Percentiles rank a stretch among this genome's conserved stretches.
Evolutionary conservation across 2,888 invertebrate species (phyloP).

Genomic region (Andrena bucephala): DNA sequence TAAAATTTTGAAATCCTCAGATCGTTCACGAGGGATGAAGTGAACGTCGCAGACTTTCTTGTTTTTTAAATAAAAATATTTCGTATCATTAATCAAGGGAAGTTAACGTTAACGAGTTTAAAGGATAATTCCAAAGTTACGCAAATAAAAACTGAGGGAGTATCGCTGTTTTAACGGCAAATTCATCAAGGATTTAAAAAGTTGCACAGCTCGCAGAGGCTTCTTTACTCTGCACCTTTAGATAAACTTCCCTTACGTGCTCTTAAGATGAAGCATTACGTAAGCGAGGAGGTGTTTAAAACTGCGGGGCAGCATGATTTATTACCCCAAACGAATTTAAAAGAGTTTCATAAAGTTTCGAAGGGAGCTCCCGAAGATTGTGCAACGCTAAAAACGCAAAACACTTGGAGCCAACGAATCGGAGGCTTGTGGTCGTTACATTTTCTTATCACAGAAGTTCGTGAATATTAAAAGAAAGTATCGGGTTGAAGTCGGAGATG

Average conservation of each 20-base stretch:
- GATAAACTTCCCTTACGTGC: neutral
- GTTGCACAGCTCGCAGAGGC: neutral
- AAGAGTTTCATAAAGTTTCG: too few species aligned
- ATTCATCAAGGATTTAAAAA: constrained; percentile 4
- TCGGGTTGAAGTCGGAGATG: neutral
- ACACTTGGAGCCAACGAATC: neutral
- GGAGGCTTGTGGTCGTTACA: neutral
- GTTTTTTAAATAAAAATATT: too few species aligned
- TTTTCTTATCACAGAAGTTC: neutral
- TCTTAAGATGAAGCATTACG: neutral
- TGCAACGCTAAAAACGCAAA: neutral
- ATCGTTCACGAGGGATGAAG: too few species aligned
- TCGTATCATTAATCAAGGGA: too few species aligned
- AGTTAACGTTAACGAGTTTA: neutral
- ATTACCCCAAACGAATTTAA: too few species aligned
- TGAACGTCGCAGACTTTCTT: too few species aligned
- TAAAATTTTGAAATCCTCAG: too few species aligned
- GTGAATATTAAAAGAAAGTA: neutral
- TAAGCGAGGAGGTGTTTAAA: neutral
- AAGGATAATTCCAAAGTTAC: neutral
- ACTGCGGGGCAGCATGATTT: neutral
- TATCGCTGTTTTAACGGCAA: neutral
- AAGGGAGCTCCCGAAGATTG: neutral
- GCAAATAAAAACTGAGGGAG: neutral
- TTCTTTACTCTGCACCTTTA: neutral